Evolutionary conservation across 30 jellyfish, hydroid and myxozoan genomes (phyloP).

Genomic region (Rhopilema esculentum): DNA sequence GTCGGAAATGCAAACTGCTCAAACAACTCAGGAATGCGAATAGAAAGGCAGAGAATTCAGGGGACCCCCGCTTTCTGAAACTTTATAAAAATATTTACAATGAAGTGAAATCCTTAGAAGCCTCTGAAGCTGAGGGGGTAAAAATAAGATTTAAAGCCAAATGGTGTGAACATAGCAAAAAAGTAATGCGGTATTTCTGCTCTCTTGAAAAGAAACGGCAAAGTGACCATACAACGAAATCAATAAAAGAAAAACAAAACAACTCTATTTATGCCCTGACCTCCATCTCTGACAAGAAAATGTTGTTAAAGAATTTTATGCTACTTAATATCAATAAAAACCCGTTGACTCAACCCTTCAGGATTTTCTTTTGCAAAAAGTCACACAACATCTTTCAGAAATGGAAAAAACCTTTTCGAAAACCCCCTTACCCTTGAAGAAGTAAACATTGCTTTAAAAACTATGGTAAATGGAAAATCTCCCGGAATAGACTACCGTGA

Average conservation of each 20-base stretch:
- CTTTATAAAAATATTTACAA: background rate
- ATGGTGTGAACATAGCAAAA: slow-evolving; percentile 37
- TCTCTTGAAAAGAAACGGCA: slow-evolving; percentile 16
- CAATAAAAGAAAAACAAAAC: background rate
- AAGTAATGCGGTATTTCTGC: slow-evolving; percentile 29
- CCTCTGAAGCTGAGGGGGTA: slow-evolving; percentile 11
- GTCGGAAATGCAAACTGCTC: background rate
- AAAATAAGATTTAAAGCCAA: background rate
- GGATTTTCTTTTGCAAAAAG: background rate
- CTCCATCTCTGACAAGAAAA: background rate
- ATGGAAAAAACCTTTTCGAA: slow-evolving; percentile 3
- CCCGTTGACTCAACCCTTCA: slow-evolving; percentile 9
- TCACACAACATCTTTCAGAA: background rate
- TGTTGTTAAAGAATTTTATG: slow-evolving; percentile 20
- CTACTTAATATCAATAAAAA: slow-evolving; percentile 1
- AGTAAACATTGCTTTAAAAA: background rate
- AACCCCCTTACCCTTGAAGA: slow-evolving; percentile 25
- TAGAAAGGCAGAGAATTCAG: slow-evolving; percentile 14
- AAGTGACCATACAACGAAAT: slow-evolving; percentile 7
- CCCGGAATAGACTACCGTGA: too few species aligned
- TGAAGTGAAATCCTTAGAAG: background rate
- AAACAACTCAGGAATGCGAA: slow-evolving; percentile 15
- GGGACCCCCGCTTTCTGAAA: slow-evolving; percentile 5
- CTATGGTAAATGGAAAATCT: background rate
- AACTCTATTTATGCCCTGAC: background rate